Conservation (phyloP, 2,797 vertebrate species). For the Discoglossus pictus region DNA sequence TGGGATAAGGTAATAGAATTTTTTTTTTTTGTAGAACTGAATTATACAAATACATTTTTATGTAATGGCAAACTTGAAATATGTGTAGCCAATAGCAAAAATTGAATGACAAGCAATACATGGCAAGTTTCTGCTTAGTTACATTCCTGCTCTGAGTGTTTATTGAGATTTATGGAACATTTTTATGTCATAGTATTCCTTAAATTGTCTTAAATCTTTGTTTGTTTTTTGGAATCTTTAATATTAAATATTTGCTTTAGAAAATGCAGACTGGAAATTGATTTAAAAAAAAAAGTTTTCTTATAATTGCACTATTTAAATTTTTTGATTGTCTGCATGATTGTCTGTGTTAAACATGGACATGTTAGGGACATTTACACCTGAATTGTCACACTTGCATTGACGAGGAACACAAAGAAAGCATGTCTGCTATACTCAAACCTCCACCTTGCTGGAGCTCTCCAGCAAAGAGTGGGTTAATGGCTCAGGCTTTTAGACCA, state of each 20-base stretch:
- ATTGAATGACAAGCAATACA: no score
- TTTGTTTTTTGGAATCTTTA: conserved; percentile 1
- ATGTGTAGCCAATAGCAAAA: no score
- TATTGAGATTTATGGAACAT: conserved; percentile 19
- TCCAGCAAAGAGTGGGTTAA: conserved; percentile 50
- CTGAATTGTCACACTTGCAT: conserved; percentile 14
- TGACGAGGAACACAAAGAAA: conserved; percentile 8
- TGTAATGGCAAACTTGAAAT: no score
- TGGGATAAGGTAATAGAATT: no score
- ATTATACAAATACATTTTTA: no score
- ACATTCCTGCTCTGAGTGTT: conserved; percentile 31
- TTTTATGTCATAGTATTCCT: not conserved
- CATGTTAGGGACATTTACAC: not conserved
- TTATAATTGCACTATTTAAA: conserved; percentile 36
- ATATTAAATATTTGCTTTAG: not conserved
- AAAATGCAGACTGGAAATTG: conserved; percentile 8
- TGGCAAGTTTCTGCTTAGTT: not conserved
- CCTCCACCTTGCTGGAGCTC: conserved; percentile 2
- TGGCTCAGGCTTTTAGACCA: conserved; percentile 53
- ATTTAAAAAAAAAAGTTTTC: conserved; percentile 11
- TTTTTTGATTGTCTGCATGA: conserved; percentile 48
- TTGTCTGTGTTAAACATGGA: conserved; percentile 53
- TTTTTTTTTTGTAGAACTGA: no score
- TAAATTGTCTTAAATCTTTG: not conserved
- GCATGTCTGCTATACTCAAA: conserved; percentile 20